Evolutionary conservation across 2,113 vertebrate species (phyloP), one percentile per base, ranked within the genome.

Genomic region (Willisornis vidua): DNA sequence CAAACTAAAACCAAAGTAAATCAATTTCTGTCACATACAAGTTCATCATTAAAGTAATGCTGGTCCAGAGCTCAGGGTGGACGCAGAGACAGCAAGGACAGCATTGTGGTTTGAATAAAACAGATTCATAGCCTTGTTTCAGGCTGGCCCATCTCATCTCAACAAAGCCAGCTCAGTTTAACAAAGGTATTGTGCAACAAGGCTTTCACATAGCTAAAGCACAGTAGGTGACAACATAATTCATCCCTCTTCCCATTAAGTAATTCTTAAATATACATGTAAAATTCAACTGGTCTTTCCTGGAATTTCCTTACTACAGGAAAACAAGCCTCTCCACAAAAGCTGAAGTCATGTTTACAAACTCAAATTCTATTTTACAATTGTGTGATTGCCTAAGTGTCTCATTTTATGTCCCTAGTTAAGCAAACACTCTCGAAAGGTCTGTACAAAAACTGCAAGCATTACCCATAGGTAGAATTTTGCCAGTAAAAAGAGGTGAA

Each of bases 381-480:
- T n/a, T 87, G 41, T 22, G 25, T 76, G n/a, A 61, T 29, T 86
- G 67, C n/a, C 18, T 16, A 51, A 89, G 35, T n/a, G 31, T 58
- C 54, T 88, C 29, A 68, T 39, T 91, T 72, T 54, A 88, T 62
- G 90, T 80, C 62, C 12, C 22, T 18, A 76, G 37, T 45, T 87
- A 85, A 74, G 43, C 61, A 93, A 89, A 88, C 46, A 55, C 39
- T 72, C 55, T 79, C 49, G 31, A 86, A 85, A 90, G 28, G 26
- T 43, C 74, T 31, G 35, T 1, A 51, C 10, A 80, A 67, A 91
- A 71, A 37, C 23, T 70, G 75, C 41, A 46, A 41, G 46, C 59
- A 51, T 70, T 70, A 85, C 35, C 35, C 17, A 65, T 1, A 26
- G 14, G 59, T 55, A 63, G 41, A 4, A 1, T 94, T 87, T 79